phyloP scores from a whole-genome alignment of 2,797 vertebrate genomes.

The Acipenser oxyrinchus region DNA sequence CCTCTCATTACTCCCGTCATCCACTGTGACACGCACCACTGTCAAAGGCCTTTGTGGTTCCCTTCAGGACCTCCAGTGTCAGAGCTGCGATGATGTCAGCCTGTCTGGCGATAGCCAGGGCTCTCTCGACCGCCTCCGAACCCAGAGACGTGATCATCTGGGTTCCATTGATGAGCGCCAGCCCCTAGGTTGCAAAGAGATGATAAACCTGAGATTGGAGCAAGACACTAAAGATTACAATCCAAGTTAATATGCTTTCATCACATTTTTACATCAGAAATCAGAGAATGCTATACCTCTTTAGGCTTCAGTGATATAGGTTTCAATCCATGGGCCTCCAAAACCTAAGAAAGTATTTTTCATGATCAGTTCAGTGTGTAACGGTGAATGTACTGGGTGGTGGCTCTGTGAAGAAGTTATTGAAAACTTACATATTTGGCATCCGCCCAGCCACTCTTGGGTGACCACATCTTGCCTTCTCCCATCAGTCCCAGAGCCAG shows the following conservation, averaged over 20 bases:
- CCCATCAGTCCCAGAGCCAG: conserved; percentile 92
- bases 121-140: conserved; percentile 88
- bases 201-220: neutral
- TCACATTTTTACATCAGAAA: neutral
- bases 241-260: neutral
- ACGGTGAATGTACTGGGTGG: no score
- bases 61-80: conserved; percentile 91
- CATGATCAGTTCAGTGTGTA: no score
- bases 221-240: neutral
- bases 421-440: conserved; percentile 88
- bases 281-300: conserved; percentile 69
- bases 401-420: no score
- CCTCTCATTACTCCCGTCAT: neutral
- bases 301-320: conserved; percentile 87
- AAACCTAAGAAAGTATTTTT: conserved; percentile 59
- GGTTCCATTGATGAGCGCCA: conserved; percentile 93
- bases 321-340: conserved; percentile 88
- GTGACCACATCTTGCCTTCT: conserved; percentile 98
- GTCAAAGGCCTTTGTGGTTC: conserved; percentile 94
- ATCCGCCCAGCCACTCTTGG: conserved; percentile 96
- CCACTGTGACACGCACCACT: conserved; percentile 63
- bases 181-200: conserved; percentile 58
- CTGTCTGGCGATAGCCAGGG: conserved; percentile 79
- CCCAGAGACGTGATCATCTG: conserved; percentile 98
- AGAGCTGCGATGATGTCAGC: conserved; percentile 94